A percentile compares a stretch with the other conserved stretches of the same genome.
Conservation (phyloP, 2,797 vertebrate species). For the Pterois miles region DNA sequence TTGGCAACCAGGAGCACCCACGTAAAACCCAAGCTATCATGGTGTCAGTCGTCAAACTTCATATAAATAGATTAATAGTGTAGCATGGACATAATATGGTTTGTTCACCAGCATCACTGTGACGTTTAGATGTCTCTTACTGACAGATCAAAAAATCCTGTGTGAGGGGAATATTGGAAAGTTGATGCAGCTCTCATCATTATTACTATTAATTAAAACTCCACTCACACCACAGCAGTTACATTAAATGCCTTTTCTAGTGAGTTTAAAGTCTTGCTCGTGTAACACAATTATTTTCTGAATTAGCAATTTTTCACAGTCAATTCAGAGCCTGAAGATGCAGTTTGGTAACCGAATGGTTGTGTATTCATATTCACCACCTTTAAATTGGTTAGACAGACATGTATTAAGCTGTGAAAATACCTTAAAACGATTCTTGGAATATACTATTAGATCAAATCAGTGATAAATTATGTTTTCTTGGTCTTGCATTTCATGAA, state of each 20-base stretch:
- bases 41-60: conserved; percentile 9
- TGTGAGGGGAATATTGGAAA: neutral
- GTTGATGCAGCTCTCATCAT: neutral
- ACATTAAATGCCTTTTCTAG: conserved; percentile 15
- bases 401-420: neutral
- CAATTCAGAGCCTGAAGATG: neutral
- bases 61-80: conserved; percentile 7
- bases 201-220: conserved; percentile 11
- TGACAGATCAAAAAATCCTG: conserved; percentile 2
- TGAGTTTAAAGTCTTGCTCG: neutral
- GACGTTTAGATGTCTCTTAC: neutral
- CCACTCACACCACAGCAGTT: conserved; percentile 3
- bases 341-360: neutral
- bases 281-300: conserved; percentile 1
- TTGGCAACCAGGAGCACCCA: conserved; percentile 18
- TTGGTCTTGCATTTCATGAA: neutral
- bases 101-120: neutral
- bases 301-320: neutral
- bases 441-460: conserved; percentile 1
- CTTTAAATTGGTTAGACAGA: neutral
- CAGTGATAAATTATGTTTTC: neutral
- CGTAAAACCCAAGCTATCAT: conserved; percentile 25
- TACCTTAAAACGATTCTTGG: neutral
- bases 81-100: neutral
- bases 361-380: neutral